Percentiles rank a stretch among this genome's conserved stretches.
phyloP scores from a whole-genome alignment of 2,888 invertebrate species.

The Polydrusus tereticollis region DNA sequence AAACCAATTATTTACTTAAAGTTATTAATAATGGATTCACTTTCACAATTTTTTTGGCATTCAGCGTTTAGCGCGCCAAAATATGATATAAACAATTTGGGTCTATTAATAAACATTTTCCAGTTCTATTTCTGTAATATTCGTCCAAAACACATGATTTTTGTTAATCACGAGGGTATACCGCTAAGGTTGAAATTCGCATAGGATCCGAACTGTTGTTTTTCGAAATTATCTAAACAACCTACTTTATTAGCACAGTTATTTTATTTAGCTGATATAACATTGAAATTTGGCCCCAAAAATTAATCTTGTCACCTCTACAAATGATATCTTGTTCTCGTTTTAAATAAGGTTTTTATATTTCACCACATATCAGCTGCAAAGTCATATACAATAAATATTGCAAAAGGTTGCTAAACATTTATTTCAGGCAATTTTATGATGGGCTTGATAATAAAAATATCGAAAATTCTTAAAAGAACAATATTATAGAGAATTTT shows the following conservation, averaged over 20 bases:
- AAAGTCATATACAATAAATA: background rate
- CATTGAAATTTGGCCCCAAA: background rate
- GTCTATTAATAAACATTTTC: slow-evolving; percentile 7
- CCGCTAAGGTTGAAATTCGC: background rate
- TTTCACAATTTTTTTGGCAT: slow-evolving; percentile 7
- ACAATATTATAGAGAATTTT: too few relatives aligned
- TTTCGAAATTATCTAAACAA: slow-evolving; percentile 17
- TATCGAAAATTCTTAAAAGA: too few relatives aligned
- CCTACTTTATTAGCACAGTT: slow-evolving; percentile 9
- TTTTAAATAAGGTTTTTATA: too few relatives aligned
- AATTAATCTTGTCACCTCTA: too few relatives aligned
- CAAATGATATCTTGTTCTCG: too few relatives aligned
- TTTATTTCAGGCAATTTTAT: background rate
- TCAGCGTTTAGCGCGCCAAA: background rate
- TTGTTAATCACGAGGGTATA: background rate
- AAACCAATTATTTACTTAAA: background rate
- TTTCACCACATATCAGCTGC: too few relatives aligned
- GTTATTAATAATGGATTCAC: background rate
- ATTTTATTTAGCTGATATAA: background rate
- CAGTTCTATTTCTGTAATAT: slow-evolving; percentile 13
- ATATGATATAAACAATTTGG: slow-evolving; percentile 5
- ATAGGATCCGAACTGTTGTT: background rate
- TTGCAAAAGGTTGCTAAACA: background rate
- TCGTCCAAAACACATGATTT: slow-evolving; percentile 20
- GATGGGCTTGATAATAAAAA: too few relatives aligned